Evolutionary conservation across 30 jellyfish, hydroid and myxozoan species (phyloP).

Genomic region (Aurelia coerulea): DNA sequence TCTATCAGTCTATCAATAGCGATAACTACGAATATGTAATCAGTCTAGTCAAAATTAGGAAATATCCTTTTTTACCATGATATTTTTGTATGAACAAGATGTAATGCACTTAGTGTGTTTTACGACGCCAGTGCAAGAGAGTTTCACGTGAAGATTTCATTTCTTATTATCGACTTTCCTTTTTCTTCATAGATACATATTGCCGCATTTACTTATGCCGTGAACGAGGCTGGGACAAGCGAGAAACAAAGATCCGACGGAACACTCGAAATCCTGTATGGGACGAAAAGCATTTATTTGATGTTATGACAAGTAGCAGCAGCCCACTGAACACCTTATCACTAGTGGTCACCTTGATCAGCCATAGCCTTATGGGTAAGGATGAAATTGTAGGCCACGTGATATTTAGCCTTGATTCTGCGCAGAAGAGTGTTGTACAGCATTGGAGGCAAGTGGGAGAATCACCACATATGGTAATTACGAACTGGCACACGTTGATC

Average conservation of each 20-base stretch:
- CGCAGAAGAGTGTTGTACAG: constrained; percentile 75
- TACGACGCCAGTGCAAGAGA: no score
- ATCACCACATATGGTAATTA: constrained; percentile 73
- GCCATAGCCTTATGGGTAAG: constrained; percentile 83
- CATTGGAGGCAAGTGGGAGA: constrained; percentile 83
- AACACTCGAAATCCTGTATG: constrained; percentile 82
- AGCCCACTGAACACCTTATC: constrained; percentile 80
- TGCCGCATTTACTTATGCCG: constrained; percentile 76
- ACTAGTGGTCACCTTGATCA: constrained; percentile 73
- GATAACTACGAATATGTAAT: no score
- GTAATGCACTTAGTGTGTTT: no score
- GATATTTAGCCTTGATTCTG: constrained; percentile 85
- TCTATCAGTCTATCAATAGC: no score
- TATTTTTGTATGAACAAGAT: no score
- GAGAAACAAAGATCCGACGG: constrained; percentile 74
- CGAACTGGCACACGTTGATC: constrained; percentile 88
- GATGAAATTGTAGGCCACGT: constrained; percentile 96
- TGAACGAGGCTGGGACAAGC: constrained; percentile 67
- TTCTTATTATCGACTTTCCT: neutral
- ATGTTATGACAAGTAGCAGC: constrained; percentile 73
- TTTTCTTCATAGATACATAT: constrained; percentile 75
- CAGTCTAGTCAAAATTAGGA: no score
- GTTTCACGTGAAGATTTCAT: no score
- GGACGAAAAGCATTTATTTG: constrained; percentile 79
- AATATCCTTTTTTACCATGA: no score